Evolutionary conservation across 2,888 invertebrate genomes (phyloP).

Genomic region (Apamea epomidion): DNA sequence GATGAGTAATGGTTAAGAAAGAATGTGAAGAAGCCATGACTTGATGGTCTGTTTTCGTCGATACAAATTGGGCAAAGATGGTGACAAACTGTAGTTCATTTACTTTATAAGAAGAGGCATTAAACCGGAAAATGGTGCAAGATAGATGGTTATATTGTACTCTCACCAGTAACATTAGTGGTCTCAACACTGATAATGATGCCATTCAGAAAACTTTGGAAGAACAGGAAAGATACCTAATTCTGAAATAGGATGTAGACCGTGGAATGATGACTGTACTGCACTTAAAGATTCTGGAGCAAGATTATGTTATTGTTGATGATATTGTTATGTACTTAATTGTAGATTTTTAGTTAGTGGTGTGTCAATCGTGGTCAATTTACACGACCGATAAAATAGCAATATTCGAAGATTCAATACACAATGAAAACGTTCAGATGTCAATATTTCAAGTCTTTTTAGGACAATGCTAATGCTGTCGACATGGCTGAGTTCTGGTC

Average conservation of each 20-base stretch:
- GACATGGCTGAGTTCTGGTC: too few relatives aligned
- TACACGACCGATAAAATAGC: background rate
- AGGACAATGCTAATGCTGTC: too few relatives aligned
- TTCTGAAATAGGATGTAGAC: background rate
- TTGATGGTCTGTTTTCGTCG: background rate
- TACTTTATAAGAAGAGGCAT: too few relatives aligned
- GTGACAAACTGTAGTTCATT: background rate
- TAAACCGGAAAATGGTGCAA: too few relatives aligned
- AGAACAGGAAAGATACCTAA: background rate
- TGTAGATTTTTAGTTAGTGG: background rate
- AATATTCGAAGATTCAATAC: background rate
- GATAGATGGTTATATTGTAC: background rate
- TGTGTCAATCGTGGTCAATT: too few relatives aligned
- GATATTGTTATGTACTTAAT: background rate
- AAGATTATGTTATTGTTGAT: too few relatives aligned
- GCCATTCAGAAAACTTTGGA: background rate
- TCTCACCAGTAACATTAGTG: background rate
- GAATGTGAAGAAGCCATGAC: background rate
- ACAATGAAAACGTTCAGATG: background rate
- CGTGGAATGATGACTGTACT: too few relatives aligned
- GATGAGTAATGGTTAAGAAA: too few relatives aligned
- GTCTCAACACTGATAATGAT: background rate
- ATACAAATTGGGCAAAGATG: background rate
- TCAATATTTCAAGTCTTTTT: background rate
- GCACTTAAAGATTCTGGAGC: too few relatives aligned